Percentiles rank a stretch among this genome's conserved stretches.
These are phyloP conservation scores for Himalopsyche tibetana DNA, from an alignment of 2,888 invertebrate species.

Conservation along the genomic window DNA sequence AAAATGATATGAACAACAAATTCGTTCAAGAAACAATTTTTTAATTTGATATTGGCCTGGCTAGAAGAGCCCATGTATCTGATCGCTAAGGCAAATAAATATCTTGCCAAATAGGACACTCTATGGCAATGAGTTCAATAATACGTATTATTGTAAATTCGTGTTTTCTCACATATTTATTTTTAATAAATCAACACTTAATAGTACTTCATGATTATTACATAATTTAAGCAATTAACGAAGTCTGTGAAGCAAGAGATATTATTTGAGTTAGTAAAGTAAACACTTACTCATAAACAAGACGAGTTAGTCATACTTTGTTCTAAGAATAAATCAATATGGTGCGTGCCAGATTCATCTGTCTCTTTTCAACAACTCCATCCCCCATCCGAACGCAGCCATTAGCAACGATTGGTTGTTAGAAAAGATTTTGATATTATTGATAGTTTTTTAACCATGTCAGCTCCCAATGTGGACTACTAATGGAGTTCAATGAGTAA, in stretches of 20 bases:
- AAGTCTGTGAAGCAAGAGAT: neutral
- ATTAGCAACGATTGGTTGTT: neutral
- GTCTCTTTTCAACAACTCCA: constrained; percentile 29
- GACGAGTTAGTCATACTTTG: constrained; percentile 50
- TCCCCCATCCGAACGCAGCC: neutral
- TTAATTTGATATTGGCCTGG: too few relatives aligned
- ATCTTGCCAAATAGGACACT: too few relatives aligned
- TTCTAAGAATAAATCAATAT: constrained; percentile 59
- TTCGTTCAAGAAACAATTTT: too few relatives aligned
- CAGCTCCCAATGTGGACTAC: too few relatives aligned
- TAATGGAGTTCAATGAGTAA: too few relatives aligned
- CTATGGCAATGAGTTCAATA: too few relatives aligned
- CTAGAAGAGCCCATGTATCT: too few relatives aligned
- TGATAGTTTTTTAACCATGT: too few relatives aligned
- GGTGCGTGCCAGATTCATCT: constrained; percentile 54
- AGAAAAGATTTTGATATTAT: too few relatives aligned
- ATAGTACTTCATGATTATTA: neutral
- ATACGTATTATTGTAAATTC: too few relatives aligned
- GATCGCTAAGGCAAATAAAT: too few relatives aligned
- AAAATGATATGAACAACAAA: too few relatives aligned
- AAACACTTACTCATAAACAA: neutral
- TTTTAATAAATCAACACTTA: neutral
- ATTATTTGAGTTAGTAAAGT: neutral
- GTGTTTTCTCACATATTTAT: neutral
- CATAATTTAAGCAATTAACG: neutral